Conservation (phyloP, 1,140 invertebrate species). For the Papilio xuthus region DNA sequence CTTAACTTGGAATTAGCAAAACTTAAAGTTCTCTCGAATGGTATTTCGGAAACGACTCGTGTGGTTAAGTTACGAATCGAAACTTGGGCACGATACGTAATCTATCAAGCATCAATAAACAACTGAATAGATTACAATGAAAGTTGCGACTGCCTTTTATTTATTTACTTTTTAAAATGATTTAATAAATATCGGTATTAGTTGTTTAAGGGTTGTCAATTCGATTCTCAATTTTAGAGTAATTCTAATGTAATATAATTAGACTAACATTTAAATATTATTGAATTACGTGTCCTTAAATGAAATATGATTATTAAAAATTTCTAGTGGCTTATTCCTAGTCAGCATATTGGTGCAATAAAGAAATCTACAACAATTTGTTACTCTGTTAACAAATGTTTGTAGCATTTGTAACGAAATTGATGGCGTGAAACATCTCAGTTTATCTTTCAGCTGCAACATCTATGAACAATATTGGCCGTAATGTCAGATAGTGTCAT, state of each 20-base stretch:
- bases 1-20: constrained; percentile 39
- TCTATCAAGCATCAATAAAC: constrained; percentile 27
- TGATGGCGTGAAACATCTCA: constrained; percentile 20
- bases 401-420: neutral
- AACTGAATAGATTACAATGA: neutral
- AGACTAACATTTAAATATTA: no score
- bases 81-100: constrained; percentile 2
- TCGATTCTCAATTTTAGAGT: no score
- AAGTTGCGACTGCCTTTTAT: neutral
- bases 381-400: neutral
- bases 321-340: neutral
- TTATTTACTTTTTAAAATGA: neutral
- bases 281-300: no score
- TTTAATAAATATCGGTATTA: neutral
- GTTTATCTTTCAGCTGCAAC: constrained; percentile 36
- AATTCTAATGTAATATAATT: no score
- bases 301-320: no score
- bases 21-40: constrained; percentile 32
- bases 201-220: no score
- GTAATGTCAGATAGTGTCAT: constrained; percentile 38
- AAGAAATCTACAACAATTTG: neutral
- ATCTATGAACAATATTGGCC: constrained; percentile 39
- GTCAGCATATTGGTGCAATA: neutral
- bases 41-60: constrained; percentile 35
- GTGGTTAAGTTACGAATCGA: constrained; percentile 32